phyloP scores from a whole-genome alignment of 2,797 vertebrate genomes.

The Gambelia wislizenii region DNA sequence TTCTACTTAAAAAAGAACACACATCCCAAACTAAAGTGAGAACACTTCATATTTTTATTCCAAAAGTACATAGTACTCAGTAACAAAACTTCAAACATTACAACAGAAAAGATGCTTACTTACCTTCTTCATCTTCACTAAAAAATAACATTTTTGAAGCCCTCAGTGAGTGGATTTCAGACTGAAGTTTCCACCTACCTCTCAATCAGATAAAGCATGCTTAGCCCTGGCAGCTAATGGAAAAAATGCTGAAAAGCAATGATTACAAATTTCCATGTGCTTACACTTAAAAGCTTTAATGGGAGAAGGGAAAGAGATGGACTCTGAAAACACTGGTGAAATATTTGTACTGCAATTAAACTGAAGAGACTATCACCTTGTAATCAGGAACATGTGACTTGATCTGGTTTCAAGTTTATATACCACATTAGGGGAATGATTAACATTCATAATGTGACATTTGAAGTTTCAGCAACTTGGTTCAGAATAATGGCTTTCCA shows the following conservation, averaged over 20 bases:
- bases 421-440: slow-evolving; percentile 72
- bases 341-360: slow-evolving; percentile 48
- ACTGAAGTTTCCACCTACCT: slow-evolving; percentile 65
- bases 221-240: slow-evolving; percentile 50
- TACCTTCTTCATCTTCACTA: slow-evolving; percentile 70
- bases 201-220: slow-evolving; percentile 54
- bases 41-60: not conserved
- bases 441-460: slow-evolving; percentile 73
- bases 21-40: slow-evolving; percentile 1
- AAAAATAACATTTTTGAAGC: slow-evolving; percentile 41
- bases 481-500: slow-evolving; percentile 31
- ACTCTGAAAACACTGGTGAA: slow-evolving; percentile 38
- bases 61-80: not conserved
- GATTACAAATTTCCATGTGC: slow-evolving; percentile 59
- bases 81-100: slow-evolving; percentile 11
- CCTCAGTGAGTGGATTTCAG: slow-evolving; percentile 51
- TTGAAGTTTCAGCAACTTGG: slow-evolving; percentile 38
- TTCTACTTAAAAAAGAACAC: not conserved
- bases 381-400: slow-evolving; percentile 68
- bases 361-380: slow-evolving; percentile 57
- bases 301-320: slow-evolving; percentile 41
- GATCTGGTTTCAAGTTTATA: slow-evolving; percentile 58
- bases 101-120: slow-evolving; percentile 53
- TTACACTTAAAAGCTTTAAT: slow-evolving; percentile 35
- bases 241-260: slow-evolving; percentile 46